Base-by-base conservation (phyloP, 2,797 vertebrate genomes). In the Tapera naevia region DNA sequence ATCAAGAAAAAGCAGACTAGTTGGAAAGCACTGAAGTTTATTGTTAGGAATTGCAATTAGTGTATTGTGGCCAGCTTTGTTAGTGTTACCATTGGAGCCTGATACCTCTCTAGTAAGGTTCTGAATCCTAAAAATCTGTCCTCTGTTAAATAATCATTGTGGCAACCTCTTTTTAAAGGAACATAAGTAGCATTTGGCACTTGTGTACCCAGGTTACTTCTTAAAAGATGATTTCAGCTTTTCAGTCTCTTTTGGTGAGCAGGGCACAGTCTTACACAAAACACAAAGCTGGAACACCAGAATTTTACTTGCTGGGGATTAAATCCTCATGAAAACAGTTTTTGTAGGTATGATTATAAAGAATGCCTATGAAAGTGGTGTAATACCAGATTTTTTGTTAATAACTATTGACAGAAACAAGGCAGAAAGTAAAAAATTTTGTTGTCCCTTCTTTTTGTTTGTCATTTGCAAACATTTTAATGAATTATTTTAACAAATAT, bases 1-100 rank as follows among this genome's bases (percentile, higher is more conserved):
- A 92, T 93, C 66, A 91, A 70, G 80, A 13, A 45, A 80, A 91
- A 84, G n/a, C 75, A 94, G 91, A 14, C 61, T 66, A 62, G 75
- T 19, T 91, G 89, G 73, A 88, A 95, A 91, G 62, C 64, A 41
- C 8, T 64, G 76, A 73, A 79, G 46, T 9, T 79, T 75, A 72
- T 56, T 95, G 70, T 88, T 92, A 84, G 85, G 76, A 91, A 88
- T 73, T 89, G 41, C 43, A 86, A 25, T 93, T 83, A 54, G 30
- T 65, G 54, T 79, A 11, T 65, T 45, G 54, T 53, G 51, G 66
- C 66, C 87, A 84, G 54, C 54, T 75, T 79, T 91, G 54, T 72
- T 66, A 84, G 30, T 33, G 32, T 39, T 72, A 28, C n/a, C 6
- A 8, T 22, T 84, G 48, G 75, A 79, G 32, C 43, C 51, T 84